phyloP scores from a whole-genome alignment of 2,797 vertebrate species.

The Balearica regulorum region DNA sequence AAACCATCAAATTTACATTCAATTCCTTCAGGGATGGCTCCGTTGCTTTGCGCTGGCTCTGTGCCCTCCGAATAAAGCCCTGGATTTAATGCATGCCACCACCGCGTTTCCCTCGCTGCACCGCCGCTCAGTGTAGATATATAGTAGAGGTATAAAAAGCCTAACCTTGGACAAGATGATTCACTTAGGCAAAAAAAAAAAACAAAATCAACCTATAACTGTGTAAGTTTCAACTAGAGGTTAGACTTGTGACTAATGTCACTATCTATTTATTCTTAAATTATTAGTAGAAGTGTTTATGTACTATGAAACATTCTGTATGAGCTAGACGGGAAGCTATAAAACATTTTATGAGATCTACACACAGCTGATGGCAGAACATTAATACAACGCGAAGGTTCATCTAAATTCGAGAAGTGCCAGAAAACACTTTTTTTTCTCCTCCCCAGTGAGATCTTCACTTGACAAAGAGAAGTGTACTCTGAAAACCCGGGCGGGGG shows the following conservation, averaged over 20 bases:
- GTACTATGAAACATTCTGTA: slow-evolving; percentile 67
- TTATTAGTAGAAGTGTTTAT: slow-evolving; percentile 75
- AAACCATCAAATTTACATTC: slow-evolving; percentile 71
- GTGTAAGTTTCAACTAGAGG: slow-evolving; percentile 12
- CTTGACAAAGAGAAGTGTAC: background rate
- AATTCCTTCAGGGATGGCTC: slow-evolving; percentile 68
- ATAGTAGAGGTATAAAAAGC: slow-evolving; percentile 10
- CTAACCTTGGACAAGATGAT: slow-evolving; percentile 43
- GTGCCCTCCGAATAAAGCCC: slow-evolving; percentile 57
- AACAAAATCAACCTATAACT: background rate
- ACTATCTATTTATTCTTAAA: slow-evolving; percentile 63
- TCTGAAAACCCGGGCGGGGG: background rate
- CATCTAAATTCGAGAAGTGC: slow-evolving; percentile 50
- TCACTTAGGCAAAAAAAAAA: slow-evolving; percentile 2
- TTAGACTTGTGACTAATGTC: slow-evolving; percentile 43
- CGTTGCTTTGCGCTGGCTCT: slow-evolving; percentile 58
- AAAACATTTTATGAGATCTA: slow-evolving; percentile 71
- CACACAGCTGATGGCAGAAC: slow-evolving; percentile 54
- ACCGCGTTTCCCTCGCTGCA: background rate
- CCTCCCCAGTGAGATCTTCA: background rate
- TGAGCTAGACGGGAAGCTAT: slow-evolving; percentile 67
- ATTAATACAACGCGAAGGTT: slow-evolving; percentile 56
- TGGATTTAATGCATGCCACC: slow-evolving; percentile 62
- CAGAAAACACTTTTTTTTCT: background rate
- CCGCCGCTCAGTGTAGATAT: background rate